Conservation (phyloP, 2,888 invertebrate species). For the Drosophila yooni region DNA sequence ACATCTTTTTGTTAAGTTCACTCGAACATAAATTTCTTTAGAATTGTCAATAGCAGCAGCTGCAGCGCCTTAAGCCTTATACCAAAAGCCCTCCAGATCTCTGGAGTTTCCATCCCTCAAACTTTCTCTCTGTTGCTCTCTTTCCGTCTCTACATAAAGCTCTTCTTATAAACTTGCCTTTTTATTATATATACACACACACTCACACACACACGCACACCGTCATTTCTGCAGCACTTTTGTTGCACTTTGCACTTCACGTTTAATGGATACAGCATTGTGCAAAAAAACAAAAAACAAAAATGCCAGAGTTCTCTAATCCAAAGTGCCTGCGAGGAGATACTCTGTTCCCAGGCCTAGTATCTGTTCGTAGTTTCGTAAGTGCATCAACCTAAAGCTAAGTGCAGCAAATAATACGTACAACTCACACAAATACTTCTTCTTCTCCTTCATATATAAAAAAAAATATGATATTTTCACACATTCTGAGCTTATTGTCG, state of each 20-base stretch:
- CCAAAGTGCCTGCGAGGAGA: background rate
- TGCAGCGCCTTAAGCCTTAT: conserved; percentile 53
- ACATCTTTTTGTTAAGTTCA: conserved; percentile 70
- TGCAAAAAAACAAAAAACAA: conserved; percentile 3
- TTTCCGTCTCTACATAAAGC: background rate
- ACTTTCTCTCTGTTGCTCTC: background rate
- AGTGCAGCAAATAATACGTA: background rate
- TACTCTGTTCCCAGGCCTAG: background rate
- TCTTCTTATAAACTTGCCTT: conserved; percentile 29
- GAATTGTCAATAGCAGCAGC: conserved; percentile 71
- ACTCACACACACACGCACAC: conserved; percentile 14
- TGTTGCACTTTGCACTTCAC: conserved; percentile 71
- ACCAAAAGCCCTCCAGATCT: conserved; percentile 48
- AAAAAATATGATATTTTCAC: too few relatives aligned
- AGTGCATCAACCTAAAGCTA: background rate
- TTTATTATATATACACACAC: conserved; percentile 14
- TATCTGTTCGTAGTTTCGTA: background rate
- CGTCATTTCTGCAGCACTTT: conserved; percentile 59
- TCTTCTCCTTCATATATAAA: fast-evolving
- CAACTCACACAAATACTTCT: background rate
- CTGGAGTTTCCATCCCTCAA: conserved; percentile 12
- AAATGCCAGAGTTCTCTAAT: background rate
- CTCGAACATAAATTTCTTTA: conserved; percentile 69
- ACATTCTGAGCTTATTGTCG: background rate
- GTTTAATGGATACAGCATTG: conserved; percentile 63